Percentiles rank a stretch among this genome's conserved stretches.
Evolutionary conservation across 1,140 invertebrate genomes (phyloP).

Genomic region (Drosophila mayri): DNA sequence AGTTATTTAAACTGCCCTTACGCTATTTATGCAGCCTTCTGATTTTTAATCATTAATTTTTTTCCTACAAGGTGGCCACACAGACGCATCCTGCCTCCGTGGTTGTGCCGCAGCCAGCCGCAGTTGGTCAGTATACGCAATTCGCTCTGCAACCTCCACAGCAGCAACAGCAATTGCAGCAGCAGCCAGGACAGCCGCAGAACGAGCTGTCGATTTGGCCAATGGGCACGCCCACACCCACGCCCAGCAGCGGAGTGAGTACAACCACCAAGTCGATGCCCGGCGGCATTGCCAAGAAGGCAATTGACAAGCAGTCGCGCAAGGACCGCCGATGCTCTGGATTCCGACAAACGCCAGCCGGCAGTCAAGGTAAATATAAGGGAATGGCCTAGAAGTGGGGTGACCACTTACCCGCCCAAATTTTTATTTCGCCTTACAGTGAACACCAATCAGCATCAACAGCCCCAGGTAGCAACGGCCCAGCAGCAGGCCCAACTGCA

Average conservation of each 20-base stretch:
- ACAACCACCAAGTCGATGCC: slow-evolving; percentile 72
- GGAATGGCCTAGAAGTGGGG: no score
- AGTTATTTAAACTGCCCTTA: not conserved
- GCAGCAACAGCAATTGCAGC: slow-evolving; percentile 62
- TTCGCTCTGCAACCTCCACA: slow-evolving; percentile 61
- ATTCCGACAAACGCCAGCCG: slow-evolving; percentile 85
- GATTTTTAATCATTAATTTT: slow-evolving; percentile 55
- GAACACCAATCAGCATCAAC: slow-evolving; percentile 75
- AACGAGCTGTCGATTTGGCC: slow-evolving; percentile 85
- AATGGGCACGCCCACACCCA: slow-evolving; percentile 75
- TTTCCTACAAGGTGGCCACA: slow-evolving; percentile 87
- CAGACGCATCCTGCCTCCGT: slow-evolving; percentile 85
- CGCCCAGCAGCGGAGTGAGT: slow-evolving; percentile 31
- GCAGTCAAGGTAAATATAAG: slow-evolving; percentile 82
- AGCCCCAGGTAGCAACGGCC: slow-evolving; percentile 67
- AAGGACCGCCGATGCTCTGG: slow-evolving; percentile 79
- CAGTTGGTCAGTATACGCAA: slow-evolving; percentile 58
- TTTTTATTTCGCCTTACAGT: slow-evolving; percentile 20
- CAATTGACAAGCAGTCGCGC: slow-evolving; percentile 81
- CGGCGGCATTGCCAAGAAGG: slow-evolving; percentile 85
- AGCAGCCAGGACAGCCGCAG: slow-evolving; percentile 41
- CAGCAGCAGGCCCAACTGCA: slow-evolving; percentile 78
- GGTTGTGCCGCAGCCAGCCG: slow-evolving; percentile 68
- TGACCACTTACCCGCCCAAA: no score
- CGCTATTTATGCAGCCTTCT: not conserved